Evolutionary conservation across 2,888 invertebrate species (phyloP), one percentile per base, ranked within the genome.

Genomic region (Lutraria lutraria): DNA sequence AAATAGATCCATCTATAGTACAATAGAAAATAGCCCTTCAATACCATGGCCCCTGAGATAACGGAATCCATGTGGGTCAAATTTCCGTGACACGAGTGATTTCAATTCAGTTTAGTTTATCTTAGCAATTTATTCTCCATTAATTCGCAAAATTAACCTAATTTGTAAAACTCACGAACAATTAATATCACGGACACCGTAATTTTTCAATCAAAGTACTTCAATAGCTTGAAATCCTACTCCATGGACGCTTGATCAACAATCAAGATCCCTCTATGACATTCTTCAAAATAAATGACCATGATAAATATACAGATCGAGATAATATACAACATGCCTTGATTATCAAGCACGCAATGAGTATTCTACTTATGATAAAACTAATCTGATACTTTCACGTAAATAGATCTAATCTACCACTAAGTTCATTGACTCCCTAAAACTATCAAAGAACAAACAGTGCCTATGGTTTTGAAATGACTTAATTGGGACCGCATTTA

Each of bases 121-220:
- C 76, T 31, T 76, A 25, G 31, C 34, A 19, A 25, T 76, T 76
- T 34, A 76, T 34, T 76, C 76, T 19, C 29, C 76, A 34, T 76
- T 76, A 34, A 76, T 76, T 76, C 76, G 31, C 31, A 76, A 76
- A 76, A 76, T 76, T 76, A 68, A 76, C 76, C 76, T 31, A 31
- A 76, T 76, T 76, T 76, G 76, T 76, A 76, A 76, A 76, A 76
- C 31, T 34, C 31, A 16, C 34, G 76, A 31, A 31, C 76, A 76
- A 76, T 76, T 34, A 76, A 34, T 76, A 19, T 76, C 19, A 31
- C 76, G 25, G 15, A 34, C 76, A 31, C 25, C 8, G 19, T 76
- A 76, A 76, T 76, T 76, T n/a, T 31, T 76, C 76, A 34, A 34
- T 76, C 76, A 19, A 25, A 25, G 76, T 31, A 31, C 76, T 16